Evolutionary conservation across 1,140 invertebrate genomes (phyloP), one percentile per base, ranked within the genome.

Genomic region (Bombus terrestris): DNA sequence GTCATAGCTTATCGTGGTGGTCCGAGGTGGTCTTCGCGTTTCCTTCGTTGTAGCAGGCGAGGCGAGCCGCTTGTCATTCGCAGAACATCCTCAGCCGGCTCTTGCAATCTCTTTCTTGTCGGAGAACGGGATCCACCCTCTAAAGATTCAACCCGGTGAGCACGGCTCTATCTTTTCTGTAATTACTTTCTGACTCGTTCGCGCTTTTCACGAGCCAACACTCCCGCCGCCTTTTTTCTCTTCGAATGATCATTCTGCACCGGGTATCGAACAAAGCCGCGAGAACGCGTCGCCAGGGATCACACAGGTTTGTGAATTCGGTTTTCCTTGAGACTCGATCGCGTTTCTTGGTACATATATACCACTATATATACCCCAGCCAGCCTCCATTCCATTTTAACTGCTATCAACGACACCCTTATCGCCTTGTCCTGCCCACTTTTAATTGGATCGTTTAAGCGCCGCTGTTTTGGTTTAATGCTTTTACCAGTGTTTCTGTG

Each of bases 131-230:
- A 57, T 68, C 39, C 43, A 47, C 39, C 37, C 80, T 47, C 72
- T 25, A 28, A 73, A 85, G 83, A 85, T 66, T 74, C 71, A 64
- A 37, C 64, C 64, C 73, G 73, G 47, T 9, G 72, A 82, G 72
- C 81, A 64, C 72, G 72, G 57, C 69, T 85, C 79, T 75, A 66
- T 81, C 59, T 81, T 35, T 71, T 85, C 84, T 81, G 84, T 85
- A 85, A 81, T 85, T 85, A 85, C 84, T 85, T 85, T 81, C 78
- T 47, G 84, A 85, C 78, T 81, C 78, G 72, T 85, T 69, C 84
- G 78, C 47, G 79, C 83, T 66, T 85, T 85, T 81, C 77, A 85
- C 62, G 75, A 74, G 39, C 28, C 83, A 73, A 43, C 68, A 47
- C 83, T 69, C 39, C 35, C 39, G 8, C 43, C 69, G 57, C 13